Evolutionary conservation across 2,797 vertebrate genomes (phyloP), one percentile per base, ranked within the genome.

Genomic region (Lutjanus campechanus): DNA sequence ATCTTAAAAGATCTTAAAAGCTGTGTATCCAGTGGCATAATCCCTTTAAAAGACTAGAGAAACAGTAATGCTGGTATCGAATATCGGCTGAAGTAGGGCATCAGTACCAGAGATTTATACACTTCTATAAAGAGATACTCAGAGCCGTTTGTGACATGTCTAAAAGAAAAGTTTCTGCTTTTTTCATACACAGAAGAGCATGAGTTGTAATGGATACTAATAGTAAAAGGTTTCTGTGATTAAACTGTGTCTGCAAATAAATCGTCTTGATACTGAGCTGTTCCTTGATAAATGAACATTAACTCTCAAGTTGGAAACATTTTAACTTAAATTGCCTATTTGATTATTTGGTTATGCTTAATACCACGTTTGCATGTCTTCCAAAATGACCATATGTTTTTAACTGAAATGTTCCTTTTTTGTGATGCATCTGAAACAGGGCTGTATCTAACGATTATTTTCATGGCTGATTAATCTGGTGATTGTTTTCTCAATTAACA

Each of bases 1-100:
- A 82, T 82, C 77, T 82, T 71, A 83, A 83, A 79, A 73, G 55
- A 82, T 82, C 77, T 82, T 71, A 83, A 83, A 79, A 63, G 46
- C 79, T 60, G 22, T 77, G 73, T 87, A 56, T 80, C 56, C 47
- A 77, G 74, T 54, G 47, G 16, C 47, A 77, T 76, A 81, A 89
- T 88, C 76, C 79, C 71, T 77, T 78, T 47, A 79, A 79, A 76
- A 63, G 68, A 71, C 59, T 55, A 9, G 25, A 86, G 66, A 79
- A 82, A 72, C 58, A 58, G 77, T 60, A 49, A 82, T 20, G 25
- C 72, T 50, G 17, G 76, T 76, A 46, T 88, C 64, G 1, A 43
- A 70, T 86, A 22, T 79, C 76, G 8, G 50, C 65, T 73, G 55
- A 73, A 74, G 62, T 20, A 6, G n/a, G 54, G 5, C 69, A 62